phyloP scores from a whole-genome alignment of 2,113 vertebrate genomes.

The Nerophis lumbriciformis region DNA sequence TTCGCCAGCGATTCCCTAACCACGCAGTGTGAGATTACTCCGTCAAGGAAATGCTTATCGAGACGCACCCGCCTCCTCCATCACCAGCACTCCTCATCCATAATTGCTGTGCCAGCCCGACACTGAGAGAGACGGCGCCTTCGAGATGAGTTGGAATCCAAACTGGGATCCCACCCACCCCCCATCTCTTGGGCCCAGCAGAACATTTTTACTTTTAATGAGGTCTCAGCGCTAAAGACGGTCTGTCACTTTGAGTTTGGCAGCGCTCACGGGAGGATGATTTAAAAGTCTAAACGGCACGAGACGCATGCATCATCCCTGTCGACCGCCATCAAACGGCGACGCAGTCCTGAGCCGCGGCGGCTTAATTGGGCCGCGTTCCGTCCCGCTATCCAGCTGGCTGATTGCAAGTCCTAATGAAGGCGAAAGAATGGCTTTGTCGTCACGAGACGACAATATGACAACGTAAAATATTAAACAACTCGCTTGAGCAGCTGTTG shows the following conservation, averaged over 20 bases:
- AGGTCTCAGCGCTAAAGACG: slow-evolving; percentile 32
- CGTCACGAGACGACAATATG: slow-evolving; percentile 15
- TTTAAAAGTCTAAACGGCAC: slow-evolving; percentile 22
- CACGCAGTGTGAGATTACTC: slow-evolving; percentile 40
- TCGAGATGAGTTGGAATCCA: slow-evolving; percentile 53
- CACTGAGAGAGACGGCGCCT: not conserved
- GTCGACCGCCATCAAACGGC: slow-evolving; percentile 5
- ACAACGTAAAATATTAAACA: slow-evolving; percentile 62
- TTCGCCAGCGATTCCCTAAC: slow-evolving; percentile 32
- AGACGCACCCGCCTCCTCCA: slow-evolving; percentile 17
- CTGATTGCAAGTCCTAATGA: slow-evolving; percentile 50
- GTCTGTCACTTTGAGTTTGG: slow-evolving; percentile 14
- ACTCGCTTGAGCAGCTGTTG: slow-evolving; percentile 61
- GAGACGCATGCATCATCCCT: not conserved
- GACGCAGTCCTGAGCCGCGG: slow-evolving; percentile 21
- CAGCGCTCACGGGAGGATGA: not conserved
- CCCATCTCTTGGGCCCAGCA: slow-evolving; percentile 8
- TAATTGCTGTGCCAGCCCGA: slow-evolving; percentile 63
- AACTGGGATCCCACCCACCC: slow-evolving; percentile 26
- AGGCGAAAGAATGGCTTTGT: slow-evolving; percentile 44
- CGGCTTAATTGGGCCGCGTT: slow-evolving; percentile 43
- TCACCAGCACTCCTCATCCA: slow-evolving; percentile 30
- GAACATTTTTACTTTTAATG: slow-evolving; percentile 29
- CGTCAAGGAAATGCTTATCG: slow-evolving; percentile 49
- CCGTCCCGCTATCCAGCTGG: slow-evolving; percentile 42